A percentile compares a stretch with the other conserved stretches of the same genome.
phyloP scores from a whole-genome alignment of 2,888 invertebrate species.

The Bellardia bayeri region DNA sequence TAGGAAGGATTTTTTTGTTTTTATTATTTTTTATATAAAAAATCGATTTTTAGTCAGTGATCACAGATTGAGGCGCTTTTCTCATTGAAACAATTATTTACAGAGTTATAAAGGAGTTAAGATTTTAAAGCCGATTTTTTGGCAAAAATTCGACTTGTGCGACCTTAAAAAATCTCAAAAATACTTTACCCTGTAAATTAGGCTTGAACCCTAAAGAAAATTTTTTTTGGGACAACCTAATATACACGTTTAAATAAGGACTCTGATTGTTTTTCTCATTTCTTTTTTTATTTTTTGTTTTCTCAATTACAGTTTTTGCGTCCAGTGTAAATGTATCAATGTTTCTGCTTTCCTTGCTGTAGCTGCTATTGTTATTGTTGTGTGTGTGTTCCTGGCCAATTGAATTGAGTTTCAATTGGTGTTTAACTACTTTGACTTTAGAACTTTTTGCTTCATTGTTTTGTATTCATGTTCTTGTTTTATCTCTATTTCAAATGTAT shows the following conservation, averaged over 20 bases:
- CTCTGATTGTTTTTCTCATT: slow-evolving; percentile 20
- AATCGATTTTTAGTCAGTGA: too few species aligned
- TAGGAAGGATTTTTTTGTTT: too few species aligned
- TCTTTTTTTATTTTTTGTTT: neutral
- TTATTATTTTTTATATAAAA: too few species aligned
- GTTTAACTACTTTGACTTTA: slow-evolving; percentile 70
- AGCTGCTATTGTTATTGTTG: slow-evolving; percentile 3
- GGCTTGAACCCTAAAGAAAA: neutral
- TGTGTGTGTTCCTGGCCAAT: slow-evolving; percentile 65
- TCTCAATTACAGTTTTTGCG: neutral
- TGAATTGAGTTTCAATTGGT: slow-evolving; percentile 73
- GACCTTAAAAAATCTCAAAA: too few species aligned
- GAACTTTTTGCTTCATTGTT: slow-evolving; percentile 29
- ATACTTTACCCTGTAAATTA: too few species aligned
- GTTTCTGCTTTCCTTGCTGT: neutral
- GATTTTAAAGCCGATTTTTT: too few species aligned
- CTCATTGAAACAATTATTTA: too few species aligned
- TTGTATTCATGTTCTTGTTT: slow-evolving; percentile 56
- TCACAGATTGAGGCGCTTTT: too few species aligned
- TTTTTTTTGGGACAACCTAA: too few species aligned
- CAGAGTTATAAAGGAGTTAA: too few species aligned
- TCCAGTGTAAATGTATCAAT: neutral
- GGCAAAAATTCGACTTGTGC: too few species aligned
- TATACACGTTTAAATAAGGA: slow-evolving; percentile 28
- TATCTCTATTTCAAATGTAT: slow-evolving; percentile 49